Evolutionary conservation across 1,140 invertebrate genomes (phyloP).

Genomic region (Saxidomus purpurata): DNA sequence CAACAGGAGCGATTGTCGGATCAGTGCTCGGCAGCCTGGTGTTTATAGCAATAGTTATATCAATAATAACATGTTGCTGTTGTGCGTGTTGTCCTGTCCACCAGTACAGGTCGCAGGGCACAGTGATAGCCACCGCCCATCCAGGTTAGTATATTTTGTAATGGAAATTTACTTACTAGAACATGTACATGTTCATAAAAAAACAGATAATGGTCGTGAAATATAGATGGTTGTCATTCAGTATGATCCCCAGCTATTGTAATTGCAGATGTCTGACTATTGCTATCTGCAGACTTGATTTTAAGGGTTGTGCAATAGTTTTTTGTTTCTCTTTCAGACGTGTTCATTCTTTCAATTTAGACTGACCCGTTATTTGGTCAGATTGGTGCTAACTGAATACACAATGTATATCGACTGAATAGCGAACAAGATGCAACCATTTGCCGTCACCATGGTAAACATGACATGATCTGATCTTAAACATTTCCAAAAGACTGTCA

Average conservation of each 20-base stretch:
- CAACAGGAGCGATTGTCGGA: neutral
- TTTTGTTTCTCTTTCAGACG: too few relatives aligned
- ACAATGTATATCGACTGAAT: too few relatives aligned
- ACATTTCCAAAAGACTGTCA: too few relatives aligned
- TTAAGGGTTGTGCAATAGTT: too few relatives aligned
- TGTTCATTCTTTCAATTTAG: too few relatives aligned
- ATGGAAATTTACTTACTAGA: neutral
- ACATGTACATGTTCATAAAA: neutral
- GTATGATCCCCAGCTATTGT: neutral
- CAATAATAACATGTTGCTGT: conserved; percentile 18
- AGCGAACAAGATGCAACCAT: too few relatives aligned
- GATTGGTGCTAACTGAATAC: too few relatives aligned
- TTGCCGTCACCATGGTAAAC: too few relatives aligned
- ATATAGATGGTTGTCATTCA: neutral
- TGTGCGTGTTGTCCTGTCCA: conserved; percentile 15
- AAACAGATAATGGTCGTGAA: neutral
- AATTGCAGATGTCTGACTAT: neutral
- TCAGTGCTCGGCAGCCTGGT: neutral
- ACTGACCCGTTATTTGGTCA: too few relatives aligned
- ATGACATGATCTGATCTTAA: too few relatives aligned
- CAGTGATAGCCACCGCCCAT: neutral
- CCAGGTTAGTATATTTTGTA: neutral
- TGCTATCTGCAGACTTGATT: too few relatives aligned
- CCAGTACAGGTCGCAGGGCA: conserved; percentile 13
- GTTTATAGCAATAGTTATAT: neutral